Conservation (phyloP, 2,797 vertebrate species). For the Tinamus major region DNA sequence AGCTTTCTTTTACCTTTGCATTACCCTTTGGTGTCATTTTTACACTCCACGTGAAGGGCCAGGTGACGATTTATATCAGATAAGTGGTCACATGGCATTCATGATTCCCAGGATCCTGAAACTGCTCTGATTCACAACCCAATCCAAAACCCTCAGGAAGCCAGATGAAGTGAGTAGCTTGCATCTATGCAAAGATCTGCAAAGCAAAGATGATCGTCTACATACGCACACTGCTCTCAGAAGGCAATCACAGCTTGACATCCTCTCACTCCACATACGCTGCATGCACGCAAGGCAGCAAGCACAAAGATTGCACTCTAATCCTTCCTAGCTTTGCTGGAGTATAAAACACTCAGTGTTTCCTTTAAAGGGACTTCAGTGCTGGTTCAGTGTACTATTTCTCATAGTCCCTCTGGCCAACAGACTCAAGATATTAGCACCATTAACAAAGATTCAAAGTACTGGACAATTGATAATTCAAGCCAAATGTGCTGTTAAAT, state of each 20-base stretch:
- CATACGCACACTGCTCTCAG: fast-evolving
- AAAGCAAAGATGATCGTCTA: fast-evolving
- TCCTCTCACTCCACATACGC: background rate
- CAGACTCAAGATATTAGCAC: background rate
- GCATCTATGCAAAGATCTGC: background rate
- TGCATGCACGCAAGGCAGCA: background rate
- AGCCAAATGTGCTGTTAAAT: background rate
- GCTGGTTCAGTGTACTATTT: fast-evolving
- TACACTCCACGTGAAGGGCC: background rate
- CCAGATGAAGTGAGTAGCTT: background rate
- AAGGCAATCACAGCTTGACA: background rate
- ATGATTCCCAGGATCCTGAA: fast-evolving
- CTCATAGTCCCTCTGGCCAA: background rate
- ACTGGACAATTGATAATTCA: fast-evolving
- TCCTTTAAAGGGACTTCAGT: background rate
- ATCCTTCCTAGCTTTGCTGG: background rate
- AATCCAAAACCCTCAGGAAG: background rate
- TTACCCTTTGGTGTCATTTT: background rate
- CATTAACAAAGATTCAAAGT: background rate
- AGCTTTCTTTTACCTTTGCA: background rate
- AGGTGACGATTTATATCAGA: fast-evolving
- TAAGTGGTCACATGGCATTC: fast-evolving
- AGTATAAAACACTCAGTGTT: background rate
- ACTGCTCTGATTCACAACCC: background rate
- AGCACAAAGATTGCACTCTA: background rate